A percentile compares a stretch with the other conserved stretches of the same genome.
Conservation (phyloP, 2,888 invertebrate species). For the Carpatolechia fugitivella region DNA sequence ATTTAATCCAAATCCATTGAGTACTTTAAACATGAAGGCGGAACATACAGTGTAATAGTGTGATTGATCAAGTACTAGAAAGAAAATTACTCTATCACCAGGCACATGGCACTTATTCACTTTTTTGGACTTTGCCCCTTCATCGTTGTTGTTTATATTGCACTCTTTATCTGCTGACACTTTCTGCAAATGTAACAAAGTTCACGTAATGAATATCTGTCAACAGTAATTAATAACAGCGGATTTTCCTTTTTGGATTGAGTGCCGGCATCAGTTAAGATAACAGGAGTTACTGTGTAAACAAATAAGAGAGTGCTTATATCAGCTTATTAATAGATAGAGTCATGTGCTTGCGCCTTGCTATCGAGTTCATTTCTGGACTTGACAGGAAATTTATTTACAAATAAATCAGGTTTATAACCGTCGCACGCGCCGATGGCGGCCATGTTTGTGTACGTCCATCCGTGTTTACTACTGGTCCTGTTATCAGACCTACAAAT, state of each 20-base stretch:
- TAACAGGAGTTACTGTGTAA: background rate
- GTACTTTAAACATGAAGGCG: no score
- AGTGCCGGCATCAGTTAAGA: background rate
- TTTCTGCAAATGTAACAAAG: background rate
- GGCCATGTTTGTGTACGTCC: background rate
- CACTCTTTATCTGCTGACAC: no score
- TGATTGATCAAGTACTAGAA: no score
- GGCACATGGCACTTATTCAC: no score
- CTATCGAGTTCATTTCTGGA: background rate
- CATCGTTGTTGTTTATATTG: no score
- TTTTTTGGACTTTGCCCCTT: no score
- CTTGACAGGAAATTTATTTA: constrained; percentile 16
- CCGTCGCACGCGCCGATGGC: constrained; percentile 32
- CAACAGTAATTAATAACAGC: background rate
- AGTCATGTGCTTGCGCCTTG: background rate
- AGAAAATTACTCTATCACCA: no score
- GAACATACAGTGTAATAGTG: no score
- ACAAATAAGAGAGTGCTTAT: background rate
- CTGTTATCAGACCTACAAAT: background rate
- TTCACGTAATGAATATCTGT: background rate
- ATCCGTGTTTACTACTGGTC: background rate
- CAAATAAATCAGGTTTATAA: constrained; percentile 6
- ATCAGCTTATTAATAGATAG: background rate
- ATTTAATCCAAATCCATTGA: no score
- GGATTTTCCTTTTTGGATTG: background rate